Percentiles rank a stretch among this genome's conserved stretches.
phyloP scores from a whole-genome alignment of 2,797 vertebrate species.

The Poecilia velifera region DNA sequence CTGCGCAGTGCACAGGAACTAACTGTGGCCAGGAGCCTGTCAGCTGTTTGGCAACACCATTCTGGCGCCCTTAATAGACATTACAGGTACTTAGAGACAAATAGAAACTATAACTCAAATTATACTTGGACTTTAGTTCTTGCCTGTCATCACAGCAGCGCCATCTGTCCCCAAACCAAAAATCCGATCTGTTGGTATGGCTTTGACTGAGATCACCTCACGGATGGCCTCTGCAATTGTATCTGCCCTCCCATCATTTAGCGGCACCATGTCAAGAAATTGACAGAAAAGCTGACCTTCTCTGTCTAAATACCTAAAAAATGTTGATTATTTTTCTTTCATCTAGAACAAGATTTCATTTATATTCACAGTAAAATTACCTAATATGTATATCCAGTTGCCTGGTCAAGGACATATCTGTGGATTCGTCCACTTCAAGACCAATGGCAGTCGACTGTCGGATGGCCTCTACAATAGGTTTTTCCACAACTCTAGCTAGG shows the following conservation, averaged over 20 bases:
- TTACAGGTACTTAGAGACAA: background rate
- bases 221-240: background rate
- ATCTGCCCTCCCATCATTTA: background rate
- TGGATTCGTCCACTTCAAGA: background rate
- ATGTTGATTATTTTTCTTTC: background rate
- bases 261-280: background rate
- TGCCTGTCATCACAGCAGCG: background rate
- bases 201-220: background rate
- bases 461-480: background rate
- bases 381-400: conserved; percentile 2
- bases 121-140: background rate
- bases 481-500: background rate
- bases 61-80: background rate
- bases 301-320: background rate
- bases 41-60: conserved; percentile 1
- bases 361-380: background rate
- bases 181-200: background rate
- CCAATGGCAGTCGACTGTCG: background rate
- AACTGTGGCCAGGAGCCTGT: conserved; percentile 3
- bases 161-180: conserved; percentile 2
- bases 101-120: background rate
- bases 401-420: background rate
- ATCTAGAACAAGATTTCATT: background rate
- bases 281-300: background rate
- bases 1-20: background rate